A percentile compares a stretch with the other conserved stretches of the same genome.
Conservation (phyloP, 2,113 vertebrate species). For the Apistogramma diplotaenia region DNA sequence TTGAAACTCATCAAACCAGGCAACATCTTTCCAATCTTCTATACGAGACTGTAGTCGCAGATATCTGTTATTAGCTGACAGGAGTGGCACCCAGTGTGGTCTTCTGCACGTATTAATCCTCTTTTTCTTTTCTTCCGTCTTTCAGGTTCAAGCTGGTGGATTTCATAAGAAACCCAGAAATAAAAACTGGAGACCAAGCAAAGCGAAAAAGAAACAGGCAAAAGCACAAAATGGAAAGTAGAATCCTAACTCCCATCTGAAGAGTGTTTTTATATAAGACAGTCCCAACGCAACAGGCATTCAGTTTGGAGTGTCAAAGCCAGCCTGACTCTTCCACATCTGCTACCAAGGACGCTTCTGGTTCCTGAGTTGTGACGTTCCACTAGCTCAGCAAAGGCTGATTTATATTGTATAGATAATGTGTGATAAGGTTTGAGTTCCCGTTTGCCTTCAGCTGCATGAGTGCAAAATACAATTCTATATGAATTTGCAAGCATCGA, state of each 20-base stretch:
- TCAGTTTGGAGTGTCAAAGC: background rate
- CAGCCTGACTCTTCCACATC: background rate
- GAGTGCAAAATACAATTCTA: conserved; percentile 8
- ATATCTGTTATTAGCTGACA: no score
- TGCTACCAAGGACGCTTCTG: background rate
- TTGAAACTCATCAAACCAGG: no score
- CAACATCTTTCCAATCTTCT: no score
- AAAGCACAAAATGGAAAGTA: conserved; percentile 61
- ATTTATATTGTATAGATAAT: background rate
- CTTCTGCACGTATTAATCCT: background rate
- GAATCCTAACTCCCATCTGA: background rate
- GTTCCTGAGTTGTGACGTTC: background rate
- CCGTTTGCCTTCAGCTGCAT: background rate
- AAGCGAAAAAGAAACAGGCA: conserved; percentile 37
- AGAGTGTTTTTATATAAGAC: conserved; percentile 3
- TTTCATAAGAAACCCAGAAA: conserved; percentile 76
- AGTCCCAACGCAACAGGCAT: background rate
- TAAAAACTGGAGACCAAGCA: conserved; percentile 60
- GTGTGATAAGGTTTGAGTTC: conserved; percentile 1
- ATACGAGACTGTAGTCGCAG: no score
- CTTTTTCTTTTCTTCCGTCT: background rate
- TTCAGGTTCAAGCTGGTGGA: conserved; percentile 65
- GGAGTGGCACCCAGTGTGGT: no score
- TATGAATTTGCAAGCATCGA: conserved; percentile 29
- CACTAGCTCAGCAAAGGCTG: background rate